Percentiles rank a stretch among this genome's conserved stretches.
Evolutionary conservation across 2,113 vertebrate species (phyloP).

Genomic region (Vimba vimba): DNA sequence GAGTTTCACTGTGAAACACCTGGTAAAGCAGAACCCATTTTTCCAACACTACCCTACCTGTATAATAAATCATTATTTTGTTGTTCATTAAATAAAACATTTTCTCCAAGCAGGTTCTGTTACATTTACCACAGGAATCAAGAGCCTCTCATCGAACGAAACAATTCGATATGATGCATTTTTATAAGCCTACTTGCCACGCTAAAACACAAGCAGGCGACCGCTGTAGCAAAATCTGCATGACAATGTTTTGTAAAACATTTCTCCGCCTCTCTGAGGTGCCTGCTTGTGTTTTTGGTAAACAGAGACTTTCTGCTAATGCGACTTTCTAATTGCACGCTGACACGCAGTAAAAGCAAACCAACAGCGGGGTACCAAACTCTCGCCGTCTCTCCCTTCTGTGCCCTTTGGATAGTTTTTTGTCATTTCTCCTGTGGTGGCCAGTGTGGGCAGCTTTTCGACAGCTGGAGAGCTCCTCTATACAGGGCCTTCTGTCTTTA

Average conservation of each 20-base stretch:
- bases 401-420: conserved; percentile 25
- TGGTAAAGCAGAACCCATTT: not conserved
- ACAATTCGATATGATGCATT: conserved; percentile 22
- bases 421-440: not conserved
- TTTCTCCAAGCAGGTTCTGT: not conserved
- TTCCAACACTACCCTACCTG: not conserved
- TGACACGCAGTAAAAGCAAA: conserved; percentile 18
- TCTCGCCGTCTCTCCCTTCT: conserved; percentile 1
- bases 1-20: conserved; percentile 6
- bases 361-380: conserved; percentile 38
- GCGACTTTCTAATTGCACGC: conserved; percentile 32
- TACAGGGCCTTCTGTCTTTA: conserved; percentile 19
- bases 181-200: conserved; percentile 13
- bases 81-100: not conserved
- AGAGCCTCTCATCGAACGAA: not conserved
- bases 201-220: conserved; percentile 19
- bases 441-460: conserved; percentile 15
- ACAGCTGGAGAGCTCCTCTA: conserved; percentile 34
- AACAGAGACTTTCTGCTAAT: conserved; percentile 18
- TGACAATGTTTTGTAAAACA: conserved; percentile 13
- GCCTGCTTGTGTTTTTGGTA: conserved; percentile 23
- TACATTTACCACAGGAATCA: not conserved
- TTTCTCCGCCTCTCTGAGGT: not conserved
- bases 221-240: not conserved
- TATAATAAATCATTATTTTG: conserved; percentile 3